Percentiles rank a stretch among this genome's conserved stretches.
phyloP scores from a whole-genome alignment of 2,888 invertebrate species.

The Erebia epiphron region DNA sequence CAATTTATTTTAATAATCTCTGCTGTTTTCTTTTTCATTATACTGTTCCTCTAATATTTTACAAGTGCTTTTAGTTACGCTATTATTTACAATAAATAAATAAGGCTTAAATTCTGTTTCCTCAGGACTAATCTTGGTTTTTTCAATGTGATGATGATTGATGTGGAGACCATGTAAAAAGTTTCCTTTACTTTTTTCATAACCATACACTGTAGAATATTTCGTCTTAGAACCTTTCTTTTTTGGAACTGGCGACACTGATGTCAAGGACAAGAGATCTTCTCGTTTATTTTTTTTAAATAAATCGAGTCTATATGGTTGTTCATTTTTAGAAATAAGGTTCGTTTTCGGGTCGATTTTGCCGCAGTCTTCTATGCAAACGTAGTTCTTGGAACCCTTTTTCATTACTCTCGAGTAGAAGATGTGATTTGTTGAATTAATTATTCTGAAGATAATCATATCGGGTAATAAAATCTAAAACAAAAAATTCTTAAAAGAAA shows the following conservation, averaged over 20 bases:
- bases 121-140: background rate
- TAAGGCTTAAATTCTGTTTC: background rate
- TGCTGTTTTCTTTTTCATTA: background rate
- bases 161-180: background rate
- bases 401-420: conserved; percentile 68
- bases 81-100: background rate
- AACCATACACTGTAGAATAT: too few relatives aligned
- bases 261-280: conserved; percentile 23
- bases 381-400: conserved; percentile 51
- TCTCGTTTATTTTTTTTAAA: conserved; percentile 46
- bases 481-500: background rate
- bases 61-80: background rate
- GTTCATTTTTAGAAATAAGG: conserved; percentile 45
- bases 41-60: conserved; percentile 5
- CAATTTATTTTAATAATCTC: background rate
- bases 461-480: conserved; percentile 57
- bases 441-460: conserved; percentile 54
- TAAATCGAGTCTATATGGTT: conserved; percentile 45
- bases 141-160: background rate
- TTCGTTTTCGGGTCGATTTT: conserved; percentile 46
- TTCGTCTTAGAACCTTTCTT: background rate
- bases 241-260: background rate
- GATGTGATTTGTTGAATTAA: conserved; percentile 55
- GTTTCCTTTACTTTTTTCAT: background rate
- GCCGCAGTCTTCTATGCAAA: conserved; percentile 59